Base-by-base conservation (phyloP, 2,113 vertebrate genomes). In the Prunella himalayana region DNA sequence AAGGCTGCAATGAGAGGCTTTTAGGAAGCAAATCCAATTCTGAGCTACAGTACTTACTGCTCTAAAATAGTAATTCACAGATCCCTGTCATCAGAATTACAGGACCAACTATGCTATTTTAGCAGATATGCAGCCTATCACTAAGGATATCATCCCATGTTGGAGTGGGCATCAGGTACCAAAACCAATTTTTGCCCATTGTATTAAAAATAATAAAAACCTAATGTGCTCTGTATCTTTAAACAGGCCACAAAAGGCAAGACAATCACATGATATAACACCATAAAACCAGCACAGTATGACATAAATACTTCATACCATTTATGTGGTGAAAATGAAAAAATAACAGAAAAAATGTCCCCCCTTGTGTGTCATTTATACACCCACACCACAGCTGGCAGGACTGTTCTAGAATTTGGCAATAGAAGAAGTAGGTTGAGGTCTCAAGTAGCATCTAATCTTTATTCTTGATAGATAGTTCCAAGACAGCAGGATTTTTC, bases 371-470 rank as follows among this genome's bases (percentile, higher is more conserved):
- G 50, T 31, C 73, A 69, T 56, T 92, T 69, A 92, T 49, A 77
- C 23, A 65, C 42, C 57, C 86, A 61, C 82, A 54, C 56, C 21
- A 27, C 66, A 88, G 79, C 72, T 63, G 59, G 68, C 53, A 93
- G 79, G 78, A 92, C 47, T 82, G 96, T 83, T 96, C 92, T 88
- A 86, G 81, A 93, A 85, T 93, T 85, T 96, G 91, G 92, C 95
- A 96, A 96, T 12, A 90, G 88, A 95, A 93, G 91, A 25, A 96
- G 68, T 56, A 97, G 87, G 87, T 25, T 96, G 95, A 96, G 92
- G 33, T 75, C 80, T 94, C 77, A 86, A 91, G 60, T 91, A 96
- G 72, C 41, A 94, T 79, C 81, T 96, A 82, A 96, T 96, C 96
- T 97, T 97, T 95, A 97, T 95, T 96, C 92, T 88, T 81, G 49